phyloP scores from a whole-genome alignment of 2,797 vertebrate species.

The Fringilla coelebs region DNA sequence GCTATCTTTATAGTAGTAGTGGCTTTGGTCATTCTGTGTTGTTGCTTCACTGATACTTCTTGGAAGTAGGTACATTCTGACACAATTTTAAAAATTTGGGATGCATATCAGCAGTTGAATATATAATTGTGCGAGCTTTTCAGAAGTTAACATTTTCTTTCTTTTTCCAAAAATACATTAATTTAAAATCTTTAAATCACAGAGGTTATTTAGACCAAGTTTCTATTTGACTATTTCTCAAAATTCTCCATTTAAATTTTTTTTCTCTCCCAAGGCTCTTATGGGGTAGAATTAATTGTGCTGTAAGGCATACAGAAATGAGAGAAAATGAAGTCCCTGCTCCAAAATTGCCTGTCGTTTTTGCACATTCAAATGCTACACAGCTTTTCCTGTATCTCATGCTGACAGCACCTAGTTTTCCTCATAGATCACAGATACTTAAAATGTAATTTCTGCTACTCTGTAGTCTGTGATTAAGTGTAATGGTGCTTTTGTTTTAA shows the following conservation, averaged over 20 bases:
- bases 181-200: neutral
- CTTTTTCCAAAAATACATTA: neutral
- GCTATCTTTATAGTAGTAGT: neutral
- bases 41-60: neutral
- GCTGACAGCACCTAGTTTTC: neutral
- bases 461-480: neutral
- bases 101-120: neutral
- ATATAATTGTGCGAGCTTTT: neutral
- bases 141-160: neutral
- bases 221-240: neutral
- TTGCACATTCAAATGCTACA: neutral
- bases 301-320: neutral
- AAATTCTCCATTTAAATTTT: neutral
- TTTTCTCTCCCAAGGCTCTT: neutral
- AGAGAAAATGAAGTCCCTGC: neutral
- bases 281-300: neutral
- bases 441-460: constrained; percentile 24
- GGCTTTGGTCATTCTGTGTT: neutral
- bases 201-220: neutral
- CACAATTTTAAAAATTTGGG: neutral
- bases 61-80: neutral
- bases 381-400: neutral
- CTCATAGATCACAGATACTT: neutral
- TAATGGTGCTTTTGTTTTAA: neutral
- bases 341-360: neutral